phyloP scores from a whole-genome alignment of 2,888 invertebrate species.

The Patella depressa region DNA sequence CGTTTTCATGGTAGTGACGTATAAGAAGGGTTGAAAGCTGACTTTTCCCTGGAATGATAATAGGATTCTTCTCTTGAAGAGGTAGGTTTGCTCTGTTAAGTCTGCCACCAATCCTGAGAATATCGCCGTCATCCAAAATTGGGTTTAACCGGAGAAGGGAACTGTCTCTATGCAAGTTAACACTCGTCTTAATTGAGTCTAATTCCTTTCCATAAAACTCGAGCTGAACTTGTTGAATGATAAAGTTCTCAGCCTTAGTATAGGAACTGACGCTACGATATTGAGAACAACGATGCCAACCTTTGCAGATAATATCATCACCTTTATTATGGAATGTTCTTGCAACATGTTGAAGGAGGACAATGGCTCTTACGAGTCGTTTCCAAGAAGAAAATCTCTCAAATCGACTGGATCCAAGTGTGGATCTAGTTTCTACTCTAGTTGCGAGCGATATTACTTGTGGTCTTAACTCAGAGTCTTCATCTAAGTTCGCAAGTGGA shows the following conservation, averaged over 20 bases:
- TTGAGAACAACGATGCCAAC: neutral
- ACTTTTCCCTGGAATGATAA: neutral
- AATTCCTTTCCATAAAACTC: neutral
- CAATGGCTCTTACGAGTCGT: neutral
- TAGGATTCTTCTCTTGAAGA: neutral
- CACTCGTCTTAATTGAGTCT: neutral
- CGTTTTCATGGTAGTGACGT: neutral
- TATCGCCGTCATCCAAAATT: neutral
- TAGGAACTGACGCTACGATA: neutral
- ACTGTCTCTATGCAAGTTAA: neutral
- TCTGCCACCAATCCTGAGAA: conserved; percentile 2
- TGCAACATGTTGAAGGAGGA: neutral
- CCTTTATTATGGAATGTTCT: neutral
- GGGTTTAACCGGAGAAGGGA: neutral
- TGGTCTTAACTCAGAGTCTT: neutral
- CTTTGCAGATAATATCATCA: neutral
- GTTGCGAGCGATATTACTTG: neutral
- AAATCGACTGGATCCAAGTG: neutral
- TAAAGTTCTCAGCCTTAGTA: neutral
- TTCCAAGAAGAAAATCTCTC: conserved; percentile 6
- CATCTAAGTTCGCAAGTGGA: neutral
- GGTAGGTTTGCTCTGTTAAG: neutral
- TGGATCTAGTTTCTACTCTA: neutral
- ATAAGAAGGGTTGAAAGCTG: neutral
- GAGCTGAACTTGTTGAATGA: neutral